Percentiles rank a stretch among this genome's conserved stretches.
These are phyloP conservation scores for Trachelus tabidus DNA, from an alignment of 2,888 invertebrate genomes.

Conservation along the genomic window DNA sequence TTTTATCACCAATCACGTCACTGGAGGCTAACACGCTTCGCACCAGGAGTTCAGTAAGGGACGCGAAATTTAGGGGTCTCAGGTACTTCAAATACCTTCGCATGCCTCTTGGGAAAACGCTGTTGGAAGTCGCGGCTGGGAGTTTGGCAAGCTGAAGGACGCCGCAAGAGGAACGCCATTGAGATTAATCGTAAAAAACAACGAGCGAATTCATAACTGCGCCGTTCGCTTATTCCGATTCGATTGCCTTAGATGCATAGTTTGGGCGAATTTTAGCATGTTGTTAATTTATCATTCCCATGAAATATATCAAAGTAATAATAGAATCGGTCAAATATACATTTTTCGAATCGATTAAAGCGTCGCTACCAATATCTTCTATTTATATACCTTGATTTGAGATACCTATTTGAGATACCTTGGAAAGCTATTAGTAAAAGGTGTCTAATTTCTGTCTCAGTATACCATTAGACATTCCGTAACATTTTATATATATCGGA, in stretches of 20 bases:
- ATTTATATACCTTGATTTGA: not conserved
- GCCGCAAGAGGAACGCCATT: not conserved
- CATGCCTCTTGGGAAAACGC: conserved; percentile 20
- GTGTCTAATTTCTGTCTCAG: not conserved
- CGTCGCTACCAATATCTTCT: not conserved
- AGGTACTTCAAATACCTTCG: conserved; percentile 34
- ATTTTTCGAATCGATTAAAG: not conserved
- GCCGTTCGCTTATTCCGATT: not conserved
- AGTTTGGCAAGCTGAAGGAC: not conserved
- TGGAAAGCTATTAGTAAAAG: not conserved
- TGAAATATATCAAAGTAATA: not conserved
- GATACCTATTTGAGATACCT: not conserved
- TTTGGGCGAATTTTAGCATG: not conserved
- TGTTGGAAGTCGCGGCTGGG: conserved; percentile 1
- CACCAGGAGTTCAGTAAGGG: conserved; percentile 29
- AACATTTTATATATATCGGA: not conserved
- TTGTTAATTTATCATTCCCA: not conserved
- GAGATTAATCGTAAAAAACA: not conserved
- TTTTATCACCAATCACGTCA: conserved; percentile 14
- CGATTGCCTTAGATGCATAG: not conserved
- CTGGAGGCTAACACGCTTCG: conserved; percentile 13
- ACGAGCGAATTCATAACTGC: not conserved
- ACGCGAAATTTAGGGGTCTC: conserved; percentile 29
- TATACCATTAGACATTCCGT: not conserved
- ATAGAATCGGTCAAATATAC: not conserved